phyloP scores from a whole-genome alignment of 2,888 invertebrate species.

The Julus scandinavius region DNA sequence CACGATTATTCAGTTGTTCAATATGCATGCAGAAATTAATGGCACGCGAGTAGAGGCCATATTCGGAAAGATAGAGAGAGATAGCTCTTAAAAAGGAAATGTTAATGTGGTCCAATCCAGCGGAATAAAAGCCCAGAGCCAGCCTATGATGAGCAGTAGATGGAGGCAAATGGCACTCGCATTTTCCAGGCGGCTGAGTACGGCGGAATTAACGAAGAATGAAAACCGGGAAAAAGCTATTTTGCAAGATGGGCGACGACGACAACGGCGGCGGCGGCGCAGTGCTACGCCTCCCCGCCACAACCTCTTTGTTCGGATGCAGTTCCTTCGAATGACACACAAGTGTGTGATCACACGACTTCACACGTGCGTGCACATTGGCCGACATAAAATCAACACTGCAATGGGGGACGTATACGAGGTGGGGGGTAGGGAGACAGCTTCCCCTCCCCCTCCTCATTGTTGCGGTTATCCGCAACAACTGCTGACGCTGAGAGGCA shows the following conservation, averaged over 20 bases:
- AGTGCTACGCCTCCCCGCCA: background rate
- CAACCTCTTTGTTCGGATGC: background rate
- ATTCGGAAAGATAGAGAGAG: background rate
- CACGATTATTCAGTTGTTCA: slow-evolving; percentile 9
- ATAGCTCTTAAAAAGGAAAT: slow-evolving; percentile 45
- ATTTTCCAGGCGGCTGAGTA: slow-evolving; percentile 45
- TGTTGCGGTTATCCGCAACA: slow-evolving; percentile 20
- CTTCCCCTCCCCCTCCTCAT: background rate
- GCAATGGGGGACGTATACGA: background rate
- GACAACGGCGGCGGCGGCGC: too few species aligned
- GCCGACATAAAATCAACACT: slow-evolving; percentile 8
- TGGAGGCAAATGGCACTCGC: slow-evolving; percentile 37
- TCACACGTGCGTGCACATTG: slow-evolving; percentile 31
- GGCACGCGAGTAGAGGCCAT: slow-evolving; percentile 3
- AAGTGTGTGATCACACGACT: slow-evolving; percentile 26
- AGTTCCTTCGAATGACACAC: slow-evolving; percentile 25
- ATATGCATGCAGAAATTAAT: slow-evolving; percentile 11
- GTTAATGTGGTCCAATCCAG: slow-evolving; percentile 44
- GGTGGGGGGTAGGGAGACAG: background rate
- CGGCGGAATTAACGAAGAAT: slow-evolving; percentile 54
- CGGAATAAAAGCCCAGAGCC: slow-evolving; percentile 36
- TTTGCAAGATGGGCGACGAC: slow-evolving; percentile 37
- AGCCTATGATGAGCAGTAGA: background rate
- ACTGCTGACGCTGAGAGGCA: background rate
- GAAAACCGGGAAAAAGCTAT: slow-evolving; percentile 52